Conservation (phyloP, 37 sponge, comb jelly and placozoan genomes). For the Diacarnus erythraeanus region DNA sequence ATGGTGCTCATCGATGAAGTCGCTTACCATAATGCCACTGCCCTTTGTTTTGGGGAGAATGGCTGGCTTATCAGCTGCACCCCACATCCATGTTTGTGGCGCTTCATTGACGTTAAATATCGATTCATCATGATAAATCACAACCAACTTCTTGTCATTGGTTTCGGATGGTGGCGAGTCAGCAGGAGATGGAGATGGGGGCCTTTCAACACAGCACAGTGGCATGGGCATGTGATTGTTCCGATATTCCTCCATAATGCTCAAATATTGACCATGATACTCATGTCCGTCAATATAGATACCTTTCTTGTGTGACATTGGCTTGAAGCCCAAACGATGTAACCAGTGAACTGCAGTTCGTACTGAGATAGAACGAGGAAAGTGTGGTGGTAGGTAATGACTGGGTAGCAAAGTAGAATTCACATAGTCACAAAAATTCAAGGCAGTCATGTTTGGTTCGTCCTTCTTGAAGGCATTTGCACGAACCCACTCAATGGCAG, state of each 20-base stretch:
- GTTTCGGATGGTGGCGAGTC: slow-evolving; percentile 2
- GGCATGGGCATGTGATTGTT: slow-evolving; percentile 12
- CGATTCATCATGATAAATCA: slow-evolving; percentile 48
- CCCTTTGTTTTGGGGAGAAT: slow-evolving; percentile 48
- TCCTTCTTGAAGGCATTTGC: slow-evolving; percentile 21
- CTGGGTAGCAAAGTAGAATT: slow-evolving; percentile 11
- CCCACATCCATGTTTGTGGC: slow-evolving; percentile 42
- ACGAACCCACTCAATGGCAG: slow-evolving; percentile 5
- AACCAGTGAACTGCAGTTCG: slow-evolving; percentile 31
- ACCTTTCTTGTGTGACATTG: slow-evolving; percentile 20
- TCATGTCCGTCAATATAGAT: slow-evolving; percentile 48
- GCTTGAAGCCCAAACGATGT: slow-evolving; percentile 25
- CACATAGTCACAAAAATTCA: slow-evolving; percentile 4
- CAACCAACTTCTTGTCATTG: slow-evolving; percentile 12
- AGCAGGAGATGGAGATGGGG: background rate
- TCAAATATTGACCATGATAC: slow-evolving; percentile 17
- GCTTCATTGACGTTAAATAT: slow-evolving; percentile 39
- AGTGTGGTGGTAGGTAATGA: slow-evolving; percentile 6
- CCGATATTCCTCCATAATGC: background rate
- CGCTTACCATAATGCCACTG: slow-evolving; percentile 35
- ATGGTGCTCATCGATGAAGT: slow-evolving; percentile 31
- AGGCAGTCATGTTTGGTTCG: slow-evolving; percentile 38
- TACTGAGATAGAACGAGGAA: slow-evolving; percentile 22
- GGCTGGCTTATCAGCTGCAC: slow-evolving; percentile 10
- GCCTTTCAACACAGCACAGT: background rate